Evolutionary conservation across 1,140 invertebrate genomes (phyloP), one percentile per base, ranked within the genome.

Genomic region (Apolygus lucorum): DNA sequence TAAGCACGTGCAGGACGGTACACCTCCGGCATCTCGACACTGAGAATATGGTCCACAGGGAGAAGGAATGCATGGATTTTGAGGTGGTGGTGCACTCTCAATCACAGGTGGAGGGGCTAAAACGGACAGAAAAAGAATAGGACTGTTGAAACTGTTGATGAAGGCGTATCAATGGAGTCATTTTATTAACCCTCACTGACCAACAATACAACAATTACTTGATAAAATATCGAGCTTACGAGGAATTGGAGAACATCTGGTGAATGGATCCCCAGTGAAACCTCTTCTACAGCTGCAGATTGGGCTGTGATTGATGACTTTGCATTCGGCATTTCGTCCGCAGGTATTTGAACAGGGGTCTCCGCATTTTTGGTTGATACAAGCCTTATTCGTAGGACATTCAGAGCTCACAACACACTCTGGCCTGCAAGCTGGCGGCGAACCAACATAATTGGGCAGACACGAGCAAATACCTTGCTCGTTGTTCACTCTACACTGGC

Each of bases 321-420:
- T 75, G 69, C 85, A 86, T 29, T 77, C 74, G 13, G 82, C 78
- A 70, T 80, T 79, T 42, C 77, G 72, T 28, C 82, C 82, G 73
- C 82, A 84, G 13, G 80, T 77, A 68, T 75, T 75, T 28, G 76
- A 78, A 72, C 85, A 86, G 1, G 85, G 85, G 71, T 86, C 79
- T 22, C 76, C 74, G 71, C 85, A 86, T 72, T 81, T 81, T 76
- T 86, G 80, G 73, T 84, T 84, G 68, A 86, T 82, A 75, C 87
- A 89, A 62, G 86, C 84, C 52, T 80, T 78, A 72, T 84, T 82
- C 25, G 79, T 79, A 2, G 85, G 76, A 78, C 87, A 88, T 77
- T 89, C 85, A 1, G 81, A 78, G 76, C 85, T 84, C 70, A 82
- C 82, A 29, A 86, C 82, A 76, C 87, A 89, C 79, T 86, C 84